These are phyloP conservation scores for Penaeus indicus DNA, from an alignment of 1,140 invertebrate species.

Conservation along the genomic window DNA sequence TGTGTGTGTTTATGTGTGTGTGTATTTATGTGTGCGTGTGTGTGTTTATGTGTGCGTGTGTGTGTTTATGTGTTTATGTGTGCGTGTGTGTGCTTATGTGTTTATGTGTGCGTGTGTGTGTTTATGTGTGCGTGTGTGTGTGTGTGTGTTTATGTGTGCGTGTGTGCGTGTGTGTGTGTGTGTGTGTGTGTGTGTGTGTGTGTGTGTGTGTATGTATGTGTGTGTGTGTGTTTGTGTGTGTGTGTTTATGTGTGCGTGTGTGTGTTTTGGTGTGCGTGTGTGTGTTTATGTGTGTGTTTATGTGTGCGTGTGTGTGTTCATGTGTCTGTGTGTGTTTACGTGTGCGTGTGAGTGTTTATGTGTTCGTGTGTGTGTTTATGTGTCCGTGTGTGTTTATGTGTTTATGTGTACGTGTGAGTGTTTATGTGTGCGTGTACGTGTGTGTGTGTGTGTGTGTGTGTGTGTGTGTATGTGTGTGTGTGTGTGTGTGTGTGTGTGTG, in stretches of 20 bases:
- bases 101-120: too few relatives aligned
- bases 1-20: not conserved
- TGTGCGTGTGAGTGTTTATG: not conserved
- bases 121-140: too few relatives aligned
- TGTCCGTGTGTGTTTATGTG: not conserved
- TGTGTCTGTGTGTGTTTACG: not conserved
- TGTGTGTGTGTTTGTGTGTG: not conserved
- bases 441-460: not conserved
- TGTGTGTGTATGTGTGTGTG: not conserved
- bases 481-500: too few relatives aligned
- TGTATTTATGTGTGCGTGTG: not conserved
- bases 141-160: too few relatives aligned
- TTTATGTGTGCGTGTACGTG: too few relatives aligned
- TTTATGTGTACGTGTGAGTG: not conserved
- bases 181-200: not conserved
- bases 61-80: too few relatives aligned
- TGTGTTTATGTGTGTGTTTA: not conserved
- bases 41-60: too few relatives aligned
- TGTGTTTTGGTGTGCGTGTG: too few relatives aligned
- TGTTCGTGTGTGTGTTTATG: not conserved
- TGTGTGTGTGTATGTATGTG: too few relatives aligned
- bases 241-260: not conserved
- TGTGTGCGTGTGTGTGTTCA: not conserved
- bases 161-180: not conserved
- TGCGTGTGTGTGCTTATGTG: too few relatives aligned